Conservation (phyloP, 2,113 vertebrate species). For the Hyperopisus bebe region DNA sequence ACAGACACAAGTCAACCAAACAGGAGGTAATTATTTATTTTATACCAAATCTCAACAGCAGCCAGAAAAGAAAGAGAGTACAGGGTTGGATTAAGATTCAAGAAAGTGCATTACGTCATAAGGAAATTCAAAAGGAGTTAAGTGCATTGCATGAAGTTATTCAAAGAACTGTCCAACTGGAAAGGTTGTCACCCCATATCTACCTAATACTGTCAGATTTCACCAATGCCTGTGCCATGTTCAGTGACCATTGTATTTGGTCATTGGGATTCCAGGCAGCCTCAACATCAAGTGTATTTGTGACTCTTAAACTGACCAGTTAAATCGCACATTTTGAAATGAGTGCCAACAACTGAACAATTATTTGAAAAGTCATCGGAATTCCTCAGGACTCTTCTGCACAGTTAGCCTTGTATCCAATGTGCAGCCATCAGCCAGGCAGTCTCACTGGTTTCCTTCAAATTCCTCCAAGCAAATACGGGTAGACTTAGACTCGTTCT, state of each 20-base stretch:
- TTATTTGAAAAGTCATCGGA: neutral
- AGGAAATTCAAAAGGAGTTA: neutral
- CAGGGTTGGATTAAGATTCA: neutral
- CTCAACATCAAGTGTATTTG: neutral
- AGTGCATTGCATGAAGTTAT: neutral
- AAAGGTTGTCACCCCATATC: neutral
- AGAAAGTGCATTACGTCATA: neutral
- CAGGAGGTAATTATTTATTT: conserved; percentile 8
- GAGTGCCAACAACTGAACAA: neutral
- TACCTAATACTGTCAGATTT: neutral
- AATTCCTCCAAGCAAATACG: neutral
- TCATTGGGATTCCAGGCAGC: neutral
- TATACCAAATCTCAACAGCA: neutral
- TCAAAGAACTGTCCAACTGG: neutral
- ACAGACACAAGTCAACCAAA: neutral
- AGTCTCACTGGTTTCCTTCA: conserved; percentile 1
- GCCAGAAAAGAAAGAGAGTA: neutral
- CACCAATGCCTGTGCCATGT: neutral
- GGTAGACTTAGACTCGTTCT: conserved; percentile 54
- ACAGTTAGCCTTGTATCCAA: neutral
- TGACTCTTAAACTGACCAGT: neutral
- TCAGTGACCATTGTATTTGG: neutral
- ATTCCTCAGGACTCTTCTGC: neutral
- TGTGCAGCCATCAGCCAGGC: neutral
- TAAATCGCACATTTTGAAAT: neutral